These are phyloP conservation scores for Hipposideros armiger DNA, from an alignment of 2,113 vertebrate species.

Conservation along the genomic window DNA sequence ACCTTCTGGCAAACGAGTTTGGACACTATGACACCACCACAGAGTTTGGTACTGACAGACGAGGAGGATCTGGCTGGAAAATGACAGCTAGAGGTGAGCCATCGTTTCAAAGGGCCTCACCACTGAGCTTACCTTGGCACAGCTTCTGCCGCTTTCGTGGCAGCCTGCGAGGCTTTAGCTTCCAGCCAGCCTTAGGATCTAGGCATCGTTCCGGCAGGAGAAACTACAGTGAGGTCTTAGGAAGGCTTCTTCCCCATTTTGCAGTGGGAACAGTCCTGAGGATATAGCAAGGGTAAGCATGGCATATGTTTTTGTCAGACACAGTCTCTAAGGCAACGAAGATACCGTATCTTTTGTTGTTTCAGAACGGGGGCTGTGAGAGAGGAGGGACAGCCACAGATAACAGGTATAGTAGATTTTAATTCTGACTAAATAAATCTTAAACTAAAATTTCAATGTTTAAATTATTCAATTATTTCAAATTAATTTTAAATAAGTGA, in stretches of 20 bases:
- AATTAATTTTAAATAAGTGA: neutral
- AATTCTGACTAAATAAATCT: neutral
- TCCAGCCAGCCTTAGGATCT: neutral
- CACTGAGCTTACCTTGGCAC: neutral
- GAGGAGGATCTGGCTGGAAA: neutral
- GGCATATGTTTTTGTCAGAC: neutral
- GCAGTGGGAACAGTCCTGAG: neutral
- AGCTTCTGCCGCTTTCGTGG: neutral
- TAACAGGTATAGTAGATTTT: neutral
- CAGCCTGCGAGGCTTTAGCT: neutral
- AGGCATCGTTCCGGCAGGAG: neutral
- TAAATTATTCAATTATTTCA: neutral
- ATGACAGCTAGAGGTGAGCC: neutral
- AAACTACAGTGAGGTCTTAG: neutral
- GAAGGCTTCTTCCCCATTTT: neutral
- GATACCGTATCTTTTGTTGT: neutral
- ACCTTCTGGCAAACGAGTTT: neutral
- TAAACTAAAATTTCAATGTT: neutral
- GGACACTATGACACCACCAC: neutral
- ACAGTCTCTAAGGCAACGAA: neutral
- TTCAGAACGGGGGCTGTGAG: conserved; percentile 15
- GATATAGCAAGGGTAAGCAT: neutral
- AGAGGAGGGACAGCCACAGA: neutral
- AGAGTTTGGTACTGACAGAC: neutral
- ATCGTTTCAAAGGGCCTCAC: neutral